A percentile compares a stretch with the other conserved stretches of the same genome.
Evolutionary conservation across 2,888 invertebrate species (phyloP).

Genomic region (Heliothis peltigera): DNA sequence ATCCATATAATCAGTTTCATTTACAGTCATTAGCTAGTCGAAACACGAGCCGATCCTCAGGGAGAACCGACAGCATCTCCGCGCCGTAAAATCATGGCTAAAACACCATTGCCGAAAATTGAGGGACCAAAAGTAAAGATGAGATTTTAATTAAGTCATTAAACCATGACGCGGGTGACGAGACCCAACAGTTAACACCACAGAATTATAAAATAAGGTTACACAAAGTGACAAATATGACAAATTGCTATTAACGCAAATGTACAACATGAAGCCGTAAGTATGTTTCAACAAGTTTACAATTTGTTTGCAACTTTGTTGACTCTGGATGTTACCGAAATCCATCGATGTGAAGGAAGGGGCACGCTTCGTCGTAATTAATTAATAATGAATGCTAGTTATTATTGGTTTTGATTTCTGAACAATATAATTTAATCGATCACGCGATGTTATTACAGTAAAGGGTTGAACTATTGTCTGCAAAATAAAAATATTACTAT

Average conservation of each 20-base stretch:
- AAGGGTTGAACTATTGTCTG: constrained; percentile 28
- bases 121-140: constrained; percentile 66
- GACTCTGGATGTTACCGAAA: constrained; percentile 23
- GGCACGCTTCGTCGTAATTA: constrained; percentile 30
- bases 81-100: constrained; percentile 58
- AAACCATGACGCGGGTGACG: constrained; percentile 64
- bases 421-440: constrained; percentile 37
- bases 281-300: constrained; percentile 36
- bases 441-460: constrained; percentile 29
- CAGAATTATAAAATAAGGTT: constrained; percentile 58
- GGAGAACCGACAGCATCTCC: constrained; percentile 33
- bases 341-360: constrained; percentile 8
- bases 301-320: constrained; percentile 27
- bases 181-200: constrained; percentile 54
- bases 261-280: constrained; percentile 28
- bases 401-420: constrained; percentile 38
- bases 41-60: constrained; percentile 44
- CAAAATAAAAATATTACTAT: constrained; percentile 20
- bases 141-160: constrained; percentile 71
- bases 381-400: constrained; percentile 43
- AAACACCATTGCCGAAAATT: constrained; percentile 55
- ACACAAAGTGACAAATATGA: constrained; percentile 27
- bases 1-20: constrained; percentile 49
- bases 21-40: constrained; percentile 52
- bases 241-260: constrained; percentile 38